phyloP scores from a whole-genome alignment of 1,140 invertebrate species.

The Procambarus clarkii region DNA sequence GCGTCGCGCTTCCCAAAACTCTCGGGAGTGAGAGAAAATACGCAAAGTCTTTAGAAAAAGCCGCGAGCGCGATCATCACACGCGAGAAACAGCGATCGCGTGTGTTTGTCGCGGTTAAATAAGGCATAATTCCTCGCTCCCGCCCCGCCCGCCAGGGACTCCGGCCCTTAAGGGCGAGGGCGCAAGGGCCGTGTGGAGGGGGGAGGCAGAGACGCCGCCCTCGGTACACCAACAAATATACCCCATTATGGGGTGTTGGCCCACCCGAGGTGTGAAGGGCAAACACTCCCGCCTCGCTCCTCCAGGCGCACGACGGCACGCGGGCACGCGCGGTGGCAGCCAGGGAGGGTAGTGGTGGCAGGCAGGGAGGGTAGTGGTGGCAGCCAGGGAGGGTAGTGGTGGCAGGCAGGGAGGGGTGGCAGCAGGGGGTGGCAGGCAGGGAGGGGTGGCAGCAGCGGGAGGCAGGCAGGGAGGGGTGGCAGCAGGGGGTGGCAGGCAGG shows the following conservation, averaged over 20 bases:
- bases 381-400: no score
- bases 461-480: background rate
- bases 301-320: background rate
- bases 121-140: constrained; percentile 9
- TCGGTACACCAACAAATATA: constrained; percentile 33
- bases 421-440: background rate
- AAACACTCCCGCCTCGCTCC: constrained; percentile 11
- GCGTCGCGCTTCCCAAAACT: constrained; percentile 11
- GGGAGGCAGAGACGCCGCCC: background rate
- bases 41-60: constrained; percentile 34
- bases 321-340: background rate
- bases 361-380: background rate
- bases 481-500: no score
- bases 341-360: background rate
- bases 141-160: background rate
- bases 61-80: background rate
- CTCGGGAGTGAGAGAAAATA: background rate
- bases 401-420: background rate
- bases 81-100: constrained; percentile 1
- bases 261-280: constrained; percentile 13
- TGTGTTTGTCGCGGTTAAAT: constrained; percentile 13
- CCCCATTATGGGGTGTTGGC: constrained; percentile 33
- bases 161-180: background rate
- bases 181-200: background rate
- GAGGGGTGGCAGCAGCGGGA: background rate